These are phyloP conservation scores for Ophioninae sp. DNA, from an alignment of 2,888 invertebrate genomes.

Conservation along the genomic window DNA sequence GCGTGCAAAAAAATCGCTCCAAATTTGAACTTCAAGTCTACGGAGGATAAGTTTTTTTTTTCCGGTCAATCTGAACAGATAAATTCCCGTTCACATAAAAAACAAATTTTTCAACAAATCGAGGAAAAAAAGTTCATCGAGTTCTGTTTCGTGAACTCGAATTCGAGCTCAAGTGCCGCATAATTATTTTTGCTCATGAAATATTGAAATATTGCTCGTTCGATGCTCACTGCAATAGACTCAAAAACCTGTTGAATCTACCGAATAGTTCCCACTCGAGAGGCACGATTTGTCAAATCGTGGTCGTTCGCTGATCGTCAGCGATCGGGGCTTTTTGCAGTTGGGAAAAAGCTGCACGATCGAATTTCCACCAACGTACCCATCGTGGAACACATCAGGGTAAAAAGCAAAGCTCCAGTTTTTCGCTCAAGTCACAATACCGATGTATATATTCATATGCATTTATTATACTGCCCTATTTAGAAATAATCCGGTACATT, in stretches of 20 bases:
- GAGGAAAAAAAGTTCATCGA: background rate
- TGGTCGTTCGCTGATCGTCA: background rate
- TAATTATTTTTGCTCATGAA: background rate
- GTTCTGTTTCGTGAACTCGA: background rate
- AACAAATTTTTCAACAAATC: background rate
- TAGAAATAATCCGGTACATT: slow-evolving; percentile 33
- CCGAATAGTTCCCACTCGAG: background rate
- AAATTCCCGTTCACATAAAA: too few relatives aligned
- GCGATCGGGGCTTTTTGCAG: too few relatives aligned
- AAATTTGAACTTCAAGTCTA: background rate
- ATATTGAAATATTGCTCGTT: background rate
- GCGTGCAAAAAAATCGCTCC: background rate
- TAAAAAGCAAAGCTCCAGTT: background rate
- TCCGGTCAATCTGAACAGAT: too few relatives aligned
- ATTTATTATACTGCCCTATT: slow-evolving; percentile 30
- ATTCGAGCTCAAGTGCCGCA: background rate
- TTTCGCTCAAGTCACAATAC: background rate
- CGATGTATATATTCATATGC: background rate
- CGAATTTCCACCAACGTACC: background rate
- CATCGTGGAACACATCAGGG: background rate
- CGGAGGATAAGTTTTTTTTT: background rate
- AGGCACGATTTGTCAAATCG: background rate
- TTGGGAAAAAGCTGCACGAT: background rate
- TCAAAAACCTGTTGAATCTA: background rate
- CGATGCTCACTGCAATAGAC: background rate